Evolutionary conservation across 2,797 vertebrate genomes (phyloP).

Genomic region (Valencia hispanica): DNA sequence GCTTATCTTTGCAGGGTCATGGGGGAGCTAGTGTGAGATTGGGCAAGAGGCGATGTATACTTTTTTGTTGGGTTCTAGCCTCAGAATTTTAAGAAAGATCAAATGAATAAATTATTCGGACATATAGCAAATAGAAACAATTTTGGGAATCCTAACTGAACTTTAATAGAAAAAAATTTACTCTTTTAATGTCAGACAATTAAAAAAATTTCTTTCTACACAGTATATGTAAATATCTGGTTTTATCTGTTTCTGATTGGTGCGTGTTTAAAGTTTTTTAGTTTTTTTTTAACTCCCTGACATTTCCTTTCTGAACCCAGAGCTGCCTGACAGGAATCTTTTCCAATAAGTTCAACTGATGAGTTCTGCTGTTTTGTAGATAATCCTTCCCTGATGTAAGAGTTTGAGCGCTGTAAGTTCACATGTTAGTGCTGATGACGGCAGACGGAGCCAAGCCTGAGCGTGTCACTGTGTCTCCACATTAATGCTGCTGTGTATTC

Average conservation of each 20-base stretch:
- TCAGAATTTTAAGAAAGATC: too few species aligned
- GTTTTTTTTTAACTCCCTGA: too few species aligned
- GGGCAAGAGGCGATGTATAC: too few species aligned
- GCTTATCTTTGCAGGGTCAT: too few species aligned
- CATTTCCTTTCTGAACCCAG: not conserved
- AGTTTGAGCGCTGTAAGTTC: slow-evolving; percentile 13
- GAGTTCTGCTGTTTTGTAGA: not conserved
- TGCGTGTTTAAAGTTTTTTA: not conserved
- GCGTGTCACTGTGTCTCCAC: slow-evolving; percentile 37
- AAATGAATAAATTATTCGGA: not conserved
- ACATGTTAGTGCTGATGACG: slow-evolving; percentile 15
- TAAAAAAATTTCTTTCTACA: too few species aligned
- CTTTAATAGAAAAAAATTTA: not conserved
- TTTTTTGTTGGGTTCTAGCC: too few species aligned
- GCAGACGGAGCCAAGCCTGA: not conserved
- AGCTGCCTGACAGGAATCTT: not conserved
- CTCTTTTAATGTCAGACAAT: not conserved
- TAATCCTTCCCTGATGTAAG: slow-evolving; percentile 37
- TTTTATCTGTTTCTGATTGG: too few species aligned
- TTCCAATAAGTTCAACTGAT: not conserved
- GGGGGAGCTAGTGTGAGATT: too few species aligned
- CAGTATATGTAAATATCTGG: not conserved
- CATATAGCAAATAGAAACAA: not conserved
- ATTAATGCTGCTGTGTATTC: slow-evolving; percentile 53
- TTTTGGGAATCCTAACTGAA: not conserved